Base-by-base conservation (phyloP, 2,113 vertebrate species). In the Lycaon pictus region DNA sequence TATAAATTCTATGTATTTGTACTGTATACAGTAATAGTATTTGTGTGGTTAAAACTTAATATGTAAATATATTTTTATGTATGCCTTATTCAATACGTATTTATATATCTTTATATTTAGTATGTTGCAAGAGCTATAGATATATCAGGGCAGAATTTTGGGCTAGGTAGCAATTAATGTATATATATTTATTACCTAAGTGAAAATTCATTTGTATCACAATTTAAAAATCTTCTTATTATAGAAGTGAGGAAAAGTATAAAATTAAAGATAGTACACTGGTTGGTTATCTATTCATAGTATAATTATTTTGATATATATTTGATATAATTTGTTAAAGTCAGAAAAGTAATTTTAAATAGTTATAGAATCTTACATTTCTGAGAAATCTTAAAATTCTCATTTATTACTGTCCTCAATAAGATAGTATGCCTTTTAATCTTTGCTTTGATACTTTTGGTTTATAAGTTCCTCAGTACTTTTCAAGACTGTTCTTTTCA, bases 351-450 rank as follows among this genome's bases (percentile, higher is more conserved):
- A 82, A 88, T 65, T 88, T n/a, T 62, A 87, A 60, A 62, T 82
- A 67, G n/a, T 55, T 76, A 82, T 88, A 80, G 62, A 84, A 92
- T 32, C 11, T 58, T 92, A 83, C 48, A 58, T 48, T 93, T 93
- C 20, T 32, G 76, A 90, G 35, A 74, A 90, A 65, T 58, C 60
- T 90, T 58, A 81, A 80, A 72, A 76, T 56, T 88, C 43, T 51
- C 11, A 95, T 35, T 88, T 83, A 60, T 92, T 63, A 10, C 10
- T 79, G 23, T 77, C 11, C 6, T 37, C 13, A 37, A 0, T 88
- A 76, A 89, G 23, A 17, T 80, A 60, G 17, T 67, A 23, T 23
- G 74, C 7, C 19, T 81, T 65, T 74, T 82, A 43, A 4, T 69
- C 7, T 29, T 92, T 82, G 16, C n/a, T 72, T 72, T 87, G 23